Evolutionary conservation across 1,140 invertebrate genomes (phyloP), one percentile per base, ranked within the genome.

Genomic region (Delia radicum): DNA sequence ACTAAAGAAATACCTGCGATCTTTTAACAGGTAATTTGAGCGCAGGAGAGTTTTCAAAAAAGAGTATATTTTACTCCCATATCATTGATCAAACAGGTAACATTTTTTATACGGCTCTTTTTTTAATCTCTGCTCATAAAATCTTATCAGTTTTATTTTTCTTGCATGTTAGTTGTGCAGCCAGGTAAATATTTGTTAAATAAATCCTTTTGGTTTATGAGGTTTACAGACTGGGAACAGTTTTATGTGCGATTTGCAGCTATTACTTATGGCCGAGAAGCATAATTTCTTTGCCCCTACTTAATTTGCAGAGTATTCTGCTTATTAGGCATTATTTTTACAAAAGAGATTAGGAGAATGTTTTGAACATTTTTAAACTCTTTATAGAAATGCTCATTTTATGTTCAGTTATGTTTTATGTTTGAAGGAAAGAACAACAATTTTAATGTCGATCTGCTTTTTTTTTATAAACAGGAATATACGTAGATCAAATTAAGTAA

Each of bases 1-100:
- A 31, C 63, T 26, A 37, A 31, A 48, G 5, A 75, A 33, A 15
- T 75, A 75, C 74, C 74, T 75, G 74, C 48, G 74, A 75, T 75
- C 74, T 74, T 42, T 42, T 27, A 26, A 65, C 21, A 18, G 13
- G 24, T 55, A 74, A 67, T 46, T n/a, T 61, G 61, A 33, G 74
- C 18, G 21, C 7, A 7, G 48, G 15, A 33, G 65, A 69, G 29
- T 21, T 28, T 10, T 37, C n/a, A 18, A n/a, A n/a, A 6, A 62
- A 3, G 1, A 4, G 13, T 28, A 10, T 28, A 15, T 24, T 12
- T 13, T 15, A 21, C 29, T 69, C 29, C 29, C 65, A 15, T 10
- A 18, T 8, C 1, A 7, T 55, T 8, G 21, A 24, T 55, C 48
- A 55, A 55, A 55, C 48, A 55, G 48, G 48, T 55, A 55, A 21